Conservation (phyloP, 2,797 vertebrate genomes). For the Psittacula echo region DNA sequence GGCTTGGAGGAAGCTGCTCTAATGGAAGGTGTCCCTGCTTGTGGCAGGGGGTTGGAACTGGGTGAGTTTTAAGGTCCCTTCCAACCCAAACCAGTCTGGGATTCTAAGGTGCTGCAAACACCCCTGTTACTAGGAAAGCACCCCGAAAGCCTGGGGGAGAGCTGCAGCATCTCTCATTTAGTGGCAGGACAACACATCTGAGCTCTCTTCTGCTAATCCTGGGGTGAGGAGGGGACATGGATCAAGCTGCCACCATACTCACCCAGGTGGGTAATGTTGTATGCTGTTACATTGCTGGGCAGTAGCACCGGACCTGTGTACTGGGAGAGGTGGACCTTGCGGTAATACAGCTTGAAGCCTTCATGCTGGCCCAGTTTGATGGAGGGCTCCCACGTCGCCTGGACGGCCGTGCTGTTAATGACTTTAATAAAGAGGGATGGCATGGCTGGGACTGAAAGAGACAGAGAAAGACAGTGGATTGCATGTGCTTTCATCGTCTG, state of each 20-base stretch:
- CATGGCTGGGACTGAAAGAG: constrained; percentile 88
- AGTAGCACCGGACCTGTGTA: constrained; percentile 90
- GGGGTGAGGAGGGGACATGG: rapidly evolving
- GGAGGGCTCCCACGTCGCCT: constrained; percentile 91
- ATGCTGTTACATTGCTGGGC: constrained; percentile 86
- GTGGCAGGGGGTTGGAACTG: neutral
- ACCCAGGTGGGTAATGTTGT: constrained; percentile 94
- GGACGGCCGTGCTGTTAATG: constrained; percentile 87
- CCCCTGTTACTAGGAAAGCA: neutral
- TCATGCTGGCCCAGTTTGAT: constrained; percentile 89
- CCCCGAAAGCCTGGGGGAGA: neutral
- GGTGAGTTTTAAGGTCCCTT: neutral
- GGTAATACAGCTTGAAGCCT: constrained; percentile 94
- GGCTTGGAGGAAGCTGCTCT: neutral
- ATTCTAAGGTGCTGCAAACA: neutral
- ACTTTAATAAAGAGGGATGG: constrained; percentile 90
- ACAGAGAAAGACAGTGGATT: constrained; percentile 9
- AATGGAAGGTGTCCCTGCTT: neutral
- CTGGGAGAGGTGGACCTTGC: constrained; percentile 83
- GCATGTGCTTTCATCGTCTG: neutral
- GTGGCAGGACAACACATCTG: rapidly evolving
- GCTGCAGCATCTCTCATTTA: neutral
- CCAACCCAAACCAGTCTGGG: neutral
- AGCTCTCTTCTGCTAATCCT: neutral
- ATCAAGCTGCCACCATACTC: constrained; percentile 54